Evolutionary conservation across 2,113 vertebrate genomes (phyloP).

Genomic region (Octodon degus): DNA sequence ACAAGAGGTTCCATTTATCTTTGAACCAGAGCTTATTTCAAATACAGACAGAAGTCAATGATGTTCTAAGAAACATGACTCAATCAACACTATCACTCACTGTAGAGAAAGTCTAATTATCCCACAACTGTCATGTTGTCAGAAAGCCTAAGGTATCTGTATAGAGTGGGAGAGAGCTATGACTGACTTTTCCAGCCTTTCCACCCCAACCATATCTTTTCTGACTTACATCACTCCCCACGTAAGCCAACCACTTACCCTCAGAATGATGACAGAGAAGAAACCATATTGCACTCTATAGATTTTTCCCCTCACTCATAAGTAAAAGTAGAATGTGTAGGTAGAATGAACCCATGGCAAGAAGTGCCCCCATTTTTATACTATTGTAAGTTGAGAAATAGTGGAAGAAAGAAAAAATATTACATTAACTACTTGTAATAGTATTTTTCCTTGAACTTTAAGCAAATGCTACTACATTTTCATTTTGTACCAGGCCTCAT

Average conservation of each 20-base stretch:
- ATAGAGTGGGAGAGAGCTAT: not conserved
- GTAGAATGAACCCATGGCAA: not conserved
- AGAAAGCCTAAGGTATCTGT: not conserved
- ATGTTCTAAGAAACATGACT: not conserved
- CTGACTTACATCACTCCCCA: not conserved
- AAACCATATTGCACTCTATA: not conserved
- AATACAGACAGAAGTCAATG: not conserved
- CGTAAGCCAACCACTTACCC: not conserved
- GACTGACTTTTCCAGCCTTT: not conserved
- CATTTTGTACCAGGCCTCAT: not conserved
- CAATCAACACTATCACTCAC: not conserved
- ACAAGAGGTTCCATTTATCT: not conserved
- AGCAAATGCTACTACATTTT: not conserved
- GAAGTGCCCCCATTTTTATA: not conserved
- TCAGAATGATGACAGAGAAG: conserved; percentile 8
- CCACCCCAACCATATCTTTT: not conserved
- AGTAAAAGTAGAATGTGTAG: not conserved
- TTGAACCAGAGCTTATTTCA: conserved; percentile 43
- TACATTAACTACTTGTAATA: not conserved
- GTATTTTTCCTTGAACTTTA: not conserved
- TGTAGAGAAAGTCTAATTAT: not conserved
- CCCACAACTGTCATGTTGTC: not conserved
- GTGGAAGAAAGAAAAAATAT: not conserved
- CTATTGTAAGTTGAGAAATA: not conserved
- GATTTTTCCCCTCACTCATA: not conserved